phyloP scores from a whole-genome alignment of 2,113 vertebrate species.

The Cyprinus carpio region DNA sequence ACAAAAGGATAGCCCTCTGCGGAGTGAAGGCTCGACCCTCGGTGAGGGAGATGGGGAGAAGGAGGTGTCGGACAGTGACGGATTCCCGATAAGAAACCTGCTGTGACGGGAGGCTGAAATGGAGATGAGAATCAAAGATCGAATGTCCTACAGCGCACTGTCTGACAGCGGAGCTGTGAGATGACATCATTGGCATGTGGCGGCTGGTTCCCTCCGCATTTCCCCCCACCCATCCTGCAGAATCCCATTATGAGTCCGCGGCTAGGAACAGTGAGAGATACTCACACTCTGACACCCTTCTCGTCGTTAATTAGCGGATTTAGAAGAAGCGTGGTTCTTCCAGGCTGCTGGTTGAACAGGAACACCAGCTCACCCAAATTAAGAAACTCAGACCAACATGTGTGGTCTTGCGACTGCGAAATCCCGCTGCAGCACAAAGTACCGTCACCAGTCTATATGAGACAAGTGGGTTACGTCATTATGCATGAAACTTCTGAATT shows the following conservation, averaged over 20 bases:
- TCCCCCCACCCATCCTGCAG: conserved; percentile 1
- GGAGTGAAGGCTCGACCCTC: background rate
- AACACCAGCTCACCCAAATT: conserved; percentile 2
- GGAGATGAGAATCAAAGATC: conserved; percentile 69
- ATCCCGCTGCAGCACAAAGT: background rate
- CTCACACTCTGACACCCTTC: conserved; percentile 44
- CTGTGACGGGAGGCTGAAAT: conserved; percentile 59
- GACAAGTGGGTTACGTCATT: background rate
- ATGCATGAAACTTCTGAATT: background rate
- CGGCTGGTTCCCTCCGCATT: conserved; percentile 43
- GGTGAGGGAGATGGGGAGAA: background rate
- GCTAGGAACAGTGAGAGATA: conserved; percentile 31
- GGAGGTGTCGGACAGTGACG: conserved; percentile 52
- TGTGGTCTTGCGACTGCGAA: conserved; percentile 5
- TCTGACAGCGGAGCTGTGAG: conserved; percentile 63
- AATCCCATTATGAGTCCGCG: conserved; percentile 11
- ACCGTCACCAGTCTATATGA: background rate
- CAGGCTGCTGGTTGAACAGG: conserved; percentile 6
- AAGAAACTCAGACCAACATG: conserved; percentile 28
- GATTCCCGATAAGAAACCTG: conserved; percentile 66
- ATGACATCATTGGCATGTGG: conserved; percentile 75
- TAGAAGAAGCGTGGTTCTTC: conserved; percentile 28
- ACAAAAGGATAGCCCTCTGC: conserved; percentile 51
- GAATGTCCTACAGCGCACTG: conserved; percentile 63
- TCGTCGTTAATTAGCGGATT: conserved; percentile 41